These are phyloP conservation scores for Drosophila affinis DNA, from an alignment of 2,888 invertebrate species.

Conservation along the genomic window DNA sequence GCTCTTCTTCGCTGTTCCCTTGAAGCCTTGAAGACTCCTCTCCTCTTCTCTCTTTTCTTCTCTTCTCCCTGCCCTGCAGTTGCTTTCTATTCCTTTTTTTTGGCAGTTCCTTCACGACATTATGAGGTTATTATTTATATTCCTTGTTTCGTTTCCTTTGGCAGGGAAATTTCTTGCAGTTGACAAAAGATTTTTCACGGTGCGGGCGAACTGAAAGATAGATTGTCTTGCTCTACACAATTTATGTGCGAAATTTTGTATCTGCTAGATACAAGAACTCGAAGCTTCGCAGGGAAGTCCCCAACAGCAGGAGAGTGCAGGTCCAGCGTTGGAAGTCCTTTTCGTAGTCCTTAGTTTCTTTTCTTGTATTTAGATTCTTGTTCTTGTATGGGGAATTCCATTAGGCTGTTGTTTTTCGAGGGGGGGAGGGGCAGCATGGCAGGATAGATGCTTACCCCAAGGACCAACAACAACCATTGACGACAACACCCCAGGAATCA, in stretches of 20 bases:
- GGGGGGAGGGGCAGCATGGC: background rate
- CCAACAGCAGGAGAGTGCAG: background rate
- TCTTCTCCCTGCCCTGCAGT: background rate
- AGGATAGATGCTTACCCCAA: background rate
- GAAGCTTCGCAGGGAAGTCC: slow-evolving; percentile 1
- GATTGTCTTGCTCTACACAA: slow-evolving; percentile 70
- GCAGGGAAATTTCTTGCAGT: slow-evolving; percentile 52
- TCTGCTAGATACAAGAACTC: slow-evolving; percentile 46
- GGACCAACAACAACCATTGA: slow-evolving; percentile 55
- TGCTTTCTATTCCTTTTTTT: slow-evolving; percentile 26
- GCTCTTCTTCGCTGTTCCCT: slow-evolving; percentile 32
- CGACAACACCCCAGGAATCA: slow-evolving; percentile 74
- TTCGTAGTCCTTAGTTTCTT: slow-evolving; percentile 14
- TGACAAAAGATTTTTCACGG: slow-evolving; percentile 69
- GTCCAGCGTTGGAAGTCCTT: slow-evolving; percentile 26
- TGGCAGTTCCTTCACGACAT: slow-evolving; percentile 75
- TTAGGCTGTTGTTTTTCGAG: slow-evolving; percentile 27
- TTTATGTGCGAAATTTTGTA: slow-evolving; percentile 80
- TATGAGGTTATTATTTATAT: slow-evolving; percentile 79
- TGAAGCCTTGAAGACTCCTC: slow-evolving; percentile 10
- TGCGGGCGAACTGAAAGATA: slow-evolving; percentile 75
- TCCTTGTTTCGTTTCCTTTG: slow-evolving; percentile 31
- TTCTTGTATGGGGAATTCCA: slow-evolving; percentile 39
- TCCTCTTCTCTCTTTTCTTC: background rate
- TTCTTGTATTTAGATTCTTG: slow-evolving; percentile 27